Evolutionary conservation across 1,140 invertebrate species (phyloP), one percentile per base, ranked within the genome.

Genomic region (Drosophila aff.): DNA sequence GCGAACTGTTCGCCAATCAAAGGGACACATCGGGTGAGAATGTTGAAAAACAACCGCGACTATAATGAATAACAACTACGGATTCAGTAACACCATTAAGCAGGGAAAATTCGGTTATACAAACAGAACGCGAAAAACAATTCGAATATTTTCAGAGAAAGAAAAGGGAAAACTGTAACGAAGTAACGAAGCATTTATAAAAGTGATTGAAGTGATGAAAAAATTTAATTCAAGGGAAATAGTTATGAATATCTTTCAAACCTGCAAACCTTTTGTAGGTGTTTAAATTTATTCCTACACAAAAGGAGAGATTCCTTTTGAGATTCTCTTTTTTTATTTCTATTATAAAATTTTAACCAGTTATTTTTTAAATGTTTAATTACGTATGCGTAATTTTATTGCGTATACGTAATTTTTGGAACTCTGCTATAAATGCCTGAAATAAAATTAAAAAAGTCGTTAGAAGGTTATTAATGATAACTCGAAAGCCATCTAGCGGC

Each of bases 1-100:
- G 31, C 18, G 44, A 61, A 31, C 23, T 43, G 47, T 26, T 59
- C 4, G 57, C 40, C 58, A 60, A 62, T 62, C 44, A 62, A 38
- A 38, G 52, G 33, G 15, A 55, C 38, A 55, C 2, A 36, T 53
- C 31, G 26, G 11, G 28, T 6, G 31, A 18, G 16, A 52, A 50
- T 23, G 46, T 40, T 40, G 55, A 49, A 52, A 55, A 53, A 62
- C 18, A 55, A 62, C 11, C 46, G 49, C 13, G 1, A 23, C 15
- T 3, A 18, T 23, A 26, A 40, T 40, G 15, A 55, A 55, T 36
- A 55, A 55, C 33, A 55, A 55, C 21, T 23, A 36, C 18, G 53
- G 33, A 40, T 40, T 40, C 21, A 55, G 33, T 40, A 23, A 38
- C 15, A 16, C 2, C 16, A 38, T n/a, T 23, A 55, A n/a, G n/a